phyloP scores from a whole-genome alignment of 2,113 vertebrate genomes.

The Perca flavescens region DNA sequence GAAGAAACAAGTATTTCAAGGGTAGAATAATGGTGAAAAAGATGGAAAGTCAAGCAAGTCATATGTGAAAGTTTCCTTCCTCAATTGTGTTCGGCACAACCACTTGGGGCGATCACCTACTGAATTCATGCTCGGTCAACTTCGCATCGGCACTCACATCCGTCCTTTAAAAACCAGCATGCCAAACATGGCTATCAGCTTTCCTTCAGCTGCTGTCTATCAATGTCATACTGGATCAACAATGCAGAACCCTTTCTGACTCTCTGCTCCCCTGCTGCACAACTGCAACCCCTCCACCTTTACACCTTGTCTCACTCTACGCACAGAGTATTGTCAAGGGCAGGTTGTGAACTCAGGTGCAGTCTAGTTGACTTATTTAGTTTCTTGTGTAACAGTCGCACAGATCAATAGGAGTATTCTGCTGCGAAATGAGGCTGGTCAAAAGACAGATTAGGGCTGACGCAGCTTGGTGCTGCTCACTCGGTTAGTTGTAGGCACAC shows the following conservation, averaged over 20 bases:
- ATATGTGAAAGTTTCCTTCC: constrained; percentile 73
- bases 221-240: constrained; percentile 89
- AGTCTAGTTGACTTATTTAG: constrained; percentile 78
- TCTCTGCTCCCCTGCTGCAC: constrained; percentile 78
- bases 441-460: constrained; percentile 75
- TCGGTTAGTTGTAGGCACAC: constrained; percentile 27
- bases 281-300: constrained; percentile 67
- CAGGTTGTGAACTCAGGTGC: constrained; percentile 80
- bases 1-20: constrained; percentile 61
- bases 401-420: constrained; percentile 83
- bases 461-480: constrained; percentile 38
- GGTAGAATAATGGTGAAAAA: constrained; percentile 54
- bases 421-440: constrained; percentile 69
- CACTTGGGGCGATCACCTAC: constrained; percentile 80
- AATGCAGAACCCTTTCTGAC: constrained; percentile 85
- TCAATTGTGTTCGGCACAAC: constrained; percentile 69
- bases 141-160: constrained; percentile 84
- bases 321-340: constrained; percentile 78
- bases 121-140: constrained; percentile 85
- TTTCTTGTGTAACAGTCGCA: constrained; percentile 76
- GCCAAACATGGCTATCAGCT: constrained; percentile 88
- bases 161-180: constrained; percentile 85
- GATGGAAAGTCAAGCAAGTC: constrained; percentile 73
- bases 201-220: constrained; percentile 87
- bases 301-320: constrained; percentile 36